phyloP scores from a whole-genome alignment of 2,113 vertebrate genomes.

The Eurypyga helias region DNA sequence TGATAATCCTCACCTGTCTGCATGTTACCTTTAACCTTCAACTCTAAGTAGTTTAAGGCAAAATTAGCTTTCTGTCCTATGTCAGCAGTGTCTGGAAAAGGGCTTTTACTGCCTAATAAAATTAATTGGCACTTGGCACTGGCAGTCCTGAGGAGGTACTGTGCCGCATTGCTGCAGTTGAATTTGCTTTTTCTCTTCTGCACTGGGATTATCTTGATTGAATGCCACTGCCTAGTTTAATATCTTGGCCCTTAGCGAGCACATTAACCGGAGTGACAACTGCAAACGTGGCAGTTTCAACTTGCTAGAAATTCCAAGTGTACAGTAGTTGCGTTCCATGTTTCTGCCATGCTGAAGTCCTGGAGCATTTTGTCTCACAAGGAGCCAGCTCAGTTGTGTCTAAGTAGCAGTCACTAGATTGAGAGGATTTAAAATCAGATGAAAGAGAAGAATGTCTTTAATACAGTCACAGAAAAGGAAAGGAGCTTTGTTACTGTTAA shows the following conservation, averaged over 20 bases:
- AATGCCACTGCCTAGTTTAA: background rate
- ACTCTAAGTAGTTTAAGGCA: background rate
- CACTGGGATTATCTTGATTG: background rate
- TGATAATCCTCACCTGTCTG: background rate
- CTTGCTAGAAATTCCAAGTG: background rate
- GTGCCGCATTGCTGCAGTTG: background rate
- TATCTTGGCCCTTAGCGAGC: background rate
- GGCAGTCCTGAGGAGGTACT: background rate
- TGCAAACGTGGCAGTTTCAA: background rate
- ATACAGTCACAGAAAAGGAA: background rate
- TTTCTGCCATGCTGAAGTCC: background rate
- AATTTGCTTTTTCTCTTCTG: constrained; percentile 4
- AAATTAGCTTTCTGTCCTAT: background rate
- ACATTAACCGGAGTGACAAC: background rate
- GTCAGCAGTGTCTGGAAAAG: background rate
- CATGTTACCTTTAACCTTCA: background rate
- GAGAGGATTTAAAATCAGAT: background rate
- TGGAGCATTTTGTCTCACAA: background rate
- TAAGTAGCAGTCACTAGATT: background rate
- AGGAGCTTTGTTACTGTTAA: background rate
- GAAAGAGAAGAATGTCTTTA: background rate
- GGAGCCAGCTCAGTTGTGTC: background rate
- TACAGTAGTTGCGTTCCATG: background rate
- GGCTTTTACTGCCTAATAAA: background rate
- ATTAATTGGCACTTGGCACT: background rate